phyloP scores from a whole-genome alignment of 64 coral and sea anemone genomes.

The Porites australiensis region DNA sequence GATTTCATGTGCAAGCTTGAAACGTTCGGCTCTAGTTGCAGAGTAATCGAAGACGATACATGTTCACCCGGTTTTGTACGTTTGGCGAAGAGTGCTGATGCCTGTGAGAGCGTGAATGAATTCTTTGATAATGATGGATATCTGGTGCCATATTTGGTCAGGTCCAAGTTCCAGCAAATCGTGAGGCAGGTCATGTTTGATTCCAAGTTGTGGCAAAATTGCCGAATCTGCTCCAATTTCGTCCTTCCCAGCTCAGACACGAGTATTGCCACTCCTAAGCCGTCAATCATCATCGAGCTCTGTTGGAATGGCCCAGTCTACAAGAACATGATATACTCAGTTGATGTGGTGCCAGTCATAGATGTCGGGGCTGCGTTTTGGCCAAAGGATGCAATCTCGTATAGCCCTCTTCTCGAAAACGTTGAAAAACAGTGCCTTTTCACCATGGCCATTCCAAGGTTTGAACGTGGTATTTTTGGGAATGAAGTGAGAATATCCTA shows the following conservation, averaged over 20 bases:
- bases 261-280: constrained; percentile 11
- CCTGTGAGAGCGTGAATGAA: not conserved
- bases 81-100: not conserved
- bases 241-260: constrained; percentile 17
- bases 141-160: constrained; percentile 47
- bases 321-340: constrained; percentile 61
- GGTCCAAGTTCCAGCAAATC: constrained; percentile 11
- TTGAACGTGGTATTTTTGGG: constrained; percentile 37
- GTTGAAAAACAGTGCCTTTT: constrained; percentile 38
- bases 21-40: constrained; percentile 7
- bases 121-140: constrained; percentile 30
- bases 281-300: constrained; percentile 55
- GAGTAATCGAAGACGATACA: constrained; percentile 38
- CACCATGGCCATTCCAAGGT: constrained; percentile 42
- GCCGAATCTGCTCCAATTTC: constrained; percentile 62
- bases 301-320: constrained; percentile 64
- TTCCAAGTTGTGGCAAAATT: constrained; percentile 27
- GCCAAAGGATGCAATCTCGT: constrained; percentile 25
- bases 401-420: constrained; percentile 15
- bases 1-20: constrained; percentile 72
- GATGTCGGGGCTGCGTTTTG: constrained; percentile 30
- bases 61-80: constrained; percentile 63
- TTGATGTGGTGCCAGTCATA: constrained; percentile 57
- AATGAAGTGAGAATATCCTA: constrained; percentile 57
- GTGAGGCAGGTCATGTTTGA: constrained; percentile 44